Evolutionary conservation across 2,797 vertebrate genomes (phyloP), one percentile per base, ranked within the genome.

Genomic region (Lophius americanus): DNA sequence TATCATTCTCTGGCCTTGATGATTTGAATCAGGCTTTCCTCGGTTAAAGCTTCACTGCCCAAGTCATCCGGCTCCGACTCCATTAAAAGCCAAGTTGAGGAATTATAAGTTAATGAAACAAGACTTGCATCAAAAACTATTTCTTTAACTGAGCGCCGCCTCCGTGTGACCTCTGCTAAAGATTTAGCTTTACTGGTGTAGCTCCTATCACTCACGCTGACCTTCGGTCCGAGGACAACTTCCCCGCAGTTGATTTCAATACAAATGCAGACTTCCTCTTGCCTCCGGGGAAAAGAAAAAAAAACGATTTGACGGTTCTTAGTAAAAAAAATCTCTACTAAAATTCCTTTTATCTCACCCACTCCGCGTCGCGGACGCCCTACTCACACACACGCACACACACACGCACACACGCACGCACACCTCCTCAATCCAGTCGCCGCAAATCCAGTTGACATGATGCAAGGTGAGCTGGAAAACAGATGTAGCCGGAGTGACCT

Each of bases 391-490:
- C 55, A 13, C 51, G 38, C 38, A 52, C 54, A 50, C 57, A 12
- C 14, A 33, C 37, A 58, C 10, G 4, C 58, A 39, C 59, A 62
- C 23, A 43, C 50, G 5, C 12, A n/a, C 47, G 58, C 50, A 71
- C 57, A 49, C 39, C 9, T 32, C 58, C 69, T 64, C 7, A 1
- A 69, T 66, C 64, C 51, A 78, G 69, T 71, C 74, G 56, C 43
- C 44, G 66, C 61, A 64, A 66, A 78, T 79, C 60, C 59, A 41
- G 64, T 35, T 76, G 80, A 81, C 78, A 64, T 65, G 67, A 77
- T 55, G 68, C 64, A 77, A 81, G 74, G 79, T 73, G 78, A 83
- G 73, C 73, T 56, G 68, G 63, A 88, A 83, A 64, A 81, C 70
- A 81, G 64, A 82, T 81, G 78, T 86, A 78, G 74, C 60, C 2